These are phyloP conservation scores for Xestia c-nigrum DNA, from an alignment of 2,888 invertebrate species.

Conservation along the genomic window DNA sequence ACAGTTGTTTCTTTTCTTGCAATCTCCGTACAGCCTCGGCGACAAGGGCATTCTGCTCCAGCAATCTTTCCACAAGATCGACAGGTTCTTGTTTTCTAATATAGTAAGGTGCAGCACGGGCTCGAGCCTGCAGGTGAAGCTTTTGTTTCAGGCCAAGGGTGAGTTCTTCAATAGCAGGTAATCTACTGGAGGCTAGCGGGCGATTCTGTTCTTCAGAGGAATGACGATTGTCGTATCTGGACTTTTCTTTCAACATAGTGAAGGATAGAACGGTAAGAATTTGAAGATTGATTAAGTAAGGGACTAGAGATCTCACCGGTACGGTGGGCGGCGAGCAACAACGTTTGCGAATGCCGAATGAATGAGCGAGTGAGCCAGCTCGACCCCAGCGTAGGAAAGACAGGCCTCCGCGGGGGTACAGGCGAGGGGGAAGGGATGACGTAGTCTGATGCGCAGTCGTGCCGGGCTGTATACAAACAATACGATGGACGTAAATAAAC, in stretches of 20 bases:
- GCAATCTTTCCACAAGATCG: constrained; percentile 87
- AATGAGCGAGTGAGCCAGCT: constrained; percentile 87
- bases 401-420: constrained; percentile 82
- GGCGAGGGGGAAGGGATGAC: constrained; percentile 83
- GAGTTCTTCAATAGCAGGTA: constrained; percentile 88
- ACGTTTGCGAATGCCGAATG: constrained; percentile 89
- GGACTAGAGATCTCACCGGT: constrained; percentile 80
- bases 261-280: constrained; percentile 64
- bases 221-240: constrained; percentile 83
- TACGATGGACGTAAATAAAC: constrained; percentile 91
- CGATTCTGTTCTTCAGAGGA: constrained; percentile 81
- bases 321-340: constrained; percentile 81
- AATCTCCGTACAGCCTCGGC: constrained; percentile 89
- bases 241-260: constrained; percentile 88
- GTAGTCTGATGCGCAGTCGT: constrained; percentile 89
- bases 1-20: constrained; percentile 88
- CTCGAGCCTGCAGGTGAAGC: constrained; percentile 88
- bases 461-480: constrained; percentile 91
- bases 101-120: constrained; percentile 88
- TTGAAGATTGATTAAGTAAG: constrained; percentile 72
- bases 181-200: constrained; percentile 81
- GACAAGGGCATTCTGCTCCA: constrained; percentile 89
- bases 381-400: constrained; percentile 86
- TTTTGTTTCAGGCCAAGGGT: constrained; percentile 89
- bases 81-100: constrained; percentile 90